These are phyloP conservation scores for Acanthosepion esculentum DNA, from an alignment of 2,888 invertebrate species.

Conservation along the genomic window DNA sequence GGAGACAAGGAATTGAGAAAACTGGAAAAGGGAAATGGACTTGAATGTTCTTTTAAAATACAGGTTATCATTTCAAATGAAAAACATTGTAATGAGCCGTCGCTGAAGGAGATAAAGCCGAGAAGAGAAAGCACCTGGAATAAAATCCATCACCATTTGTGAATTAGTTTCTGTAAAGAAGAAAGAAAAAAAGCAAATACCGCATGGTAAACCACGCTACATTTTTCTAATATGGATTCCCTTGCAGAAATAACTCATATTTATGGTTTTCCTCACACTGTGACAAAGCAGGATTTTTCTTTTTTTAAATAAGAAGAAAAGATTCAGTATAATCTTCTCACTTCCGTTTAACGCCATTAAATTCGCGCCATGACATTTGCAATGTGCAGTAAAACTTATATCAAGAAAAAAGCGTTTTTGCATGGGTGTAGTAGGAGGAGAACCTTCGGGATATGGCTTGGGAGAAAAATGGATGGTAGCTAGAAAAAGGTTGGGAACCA, in stretches of 20 bases:
- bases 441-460: too few relatives aligned
- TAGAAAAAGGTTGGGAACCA: too few relatives aligned
- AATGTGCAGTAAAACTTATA: too few relatives aligned
- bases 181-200: not conserved
- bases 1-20: not conserved
- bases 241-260: not conserved
- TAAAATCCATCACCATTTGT: not conserved
- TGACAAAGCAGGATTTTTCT: not conserved
- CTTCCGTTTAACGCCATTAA: too few relatives aligned
- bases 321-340: too few relatives aligned
- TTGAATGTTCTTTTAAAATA: not conserved
- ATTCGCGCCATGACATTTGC: too few relatives aligned
- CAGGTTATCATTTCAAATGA: not conserved
- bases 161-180: too few relatives aligned
- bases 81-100: not conserved
- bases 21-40: not conserved
- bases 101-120: not conserved
- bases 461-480: too few relatives aligned
- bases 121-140: not conserved
- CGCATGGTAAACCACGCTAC: not conserved
- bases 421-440: too few relatives aligned
- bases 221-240: not conserved
- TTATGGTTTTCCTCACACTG: not conserved
- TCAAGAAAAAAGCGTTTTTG: too few relatives aligned
- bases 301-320: not conserved